Evolutionary conservation across 2,113 vertebrate genomes (phyloP), one percentile per base, ranked within the genome.

Genomic region (Connochaetes taurinus): DNA sequence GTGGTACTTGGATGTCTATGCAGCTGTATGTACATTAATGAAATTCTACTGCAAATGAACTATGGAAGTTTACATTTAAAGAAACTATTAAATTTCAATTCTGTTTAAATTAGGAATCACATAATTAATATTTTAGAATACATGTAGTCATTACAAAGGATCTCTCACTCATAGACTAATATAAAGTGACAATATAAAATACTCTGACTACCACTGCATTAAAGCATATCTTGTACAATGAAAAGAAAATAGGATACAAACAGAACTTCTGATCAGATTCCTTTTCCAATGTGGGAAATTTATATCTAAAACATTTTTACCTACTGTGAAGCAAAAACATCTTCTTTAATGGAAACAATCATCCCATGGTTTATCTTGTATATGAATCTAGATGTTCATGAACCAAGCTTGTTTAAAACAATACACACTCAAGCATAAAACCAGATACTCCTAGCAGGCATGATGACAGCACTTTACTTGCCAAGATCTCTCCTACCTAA

Each of bases 21-120:
- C 78, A 88, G 21, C 33, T 52, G 2, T 71, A 47, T 89, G 23
- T 6, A 88, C 8, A 23, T 55, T 67, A 89, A 55, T 92, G 33
- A 83, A 87, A 96, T 92, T 92, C 60, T 91, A 81, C 87, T 58
- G 9, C n/a, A 92, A 86, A 53, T 78, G 8, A 93, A 74, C 45
- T 31, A 7, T 76, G 36, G 62, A 93, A 93, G 12, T 76, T 94
- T 43, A 94, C 16, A 81, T 64, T 93, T 91, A 84, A 96, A 71
- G 52, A 58, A 94, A 91, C 36, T 71, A 53, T 67, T 81, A 60
- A 62, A 52, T 94, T 94, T 95, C 23, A 86, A 93, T 81, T 97
- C n/a, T 87, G 25, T 82, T 93, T 94, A 90, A 91, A 62, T 90
- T 47, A 87, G 17, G 14, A 95, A 53, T 93, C 82, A 89, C 3